Conservation (phyloP, 2,797 vertebrate species). For the Anableps anableps region DNA sequence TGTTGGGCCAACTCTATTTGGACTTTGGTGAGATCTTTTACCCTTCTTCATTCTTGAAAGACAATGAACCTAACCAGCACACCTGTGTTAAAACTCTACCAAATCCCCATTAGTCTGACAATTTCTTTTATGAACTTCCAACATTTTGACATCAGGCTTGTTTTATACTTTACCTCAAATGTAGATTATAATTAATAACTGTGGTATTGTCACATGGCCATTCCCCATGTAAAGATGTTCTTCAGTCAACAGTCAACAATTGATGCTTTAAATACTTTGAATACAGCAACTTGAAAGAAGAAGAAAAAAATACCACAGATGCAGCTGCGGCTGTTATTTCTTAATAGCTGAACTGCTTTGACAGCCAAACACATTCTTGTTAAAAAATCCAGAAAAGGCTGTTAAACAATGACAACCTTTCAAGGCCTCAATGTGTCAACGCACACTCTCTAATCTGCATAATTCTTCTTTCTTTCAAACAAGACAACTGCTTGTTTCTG, state of each 20-base stretch:
- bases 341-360: constrained; percentile 9
- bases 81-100: neutral
- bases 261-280: neutral
- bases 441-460: constrained; percentile 40
- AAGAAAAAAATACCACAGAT: neutral
- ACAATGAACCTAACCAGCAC: neutral
- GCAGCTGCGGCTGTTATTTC: neutral
- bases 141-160: neutral
- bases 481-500: constrained; percentile 42
- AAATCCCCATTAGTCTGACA: too few relatives aligned
- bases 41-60: neutral
- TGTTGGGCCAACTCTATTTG: neutral
- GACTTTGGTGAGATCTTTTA: neutral
- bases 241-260: neutral
- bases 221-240: neutral
- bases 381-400: constrained; percentile 34
- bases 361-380: constrained; percentile 10
- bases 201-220: neutral
- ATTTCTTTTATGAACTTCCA: neutral
- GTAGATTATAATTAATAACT: constrained; percentile 5
- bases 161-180: neutral
- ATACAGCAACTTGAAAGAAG: neutral
- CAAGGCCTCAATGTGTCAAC: constrained; percentile 52
- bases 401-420: constrained; percentile 59
- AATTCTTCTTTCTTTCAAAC: constrained; percentile 51